Percentiles rank a stretch among this genome's conserved stretches.
phyloP scores from a whole-genome alignment of 2,797 vertebrate genomes.

The Decapterus maruadsi region DNA sequence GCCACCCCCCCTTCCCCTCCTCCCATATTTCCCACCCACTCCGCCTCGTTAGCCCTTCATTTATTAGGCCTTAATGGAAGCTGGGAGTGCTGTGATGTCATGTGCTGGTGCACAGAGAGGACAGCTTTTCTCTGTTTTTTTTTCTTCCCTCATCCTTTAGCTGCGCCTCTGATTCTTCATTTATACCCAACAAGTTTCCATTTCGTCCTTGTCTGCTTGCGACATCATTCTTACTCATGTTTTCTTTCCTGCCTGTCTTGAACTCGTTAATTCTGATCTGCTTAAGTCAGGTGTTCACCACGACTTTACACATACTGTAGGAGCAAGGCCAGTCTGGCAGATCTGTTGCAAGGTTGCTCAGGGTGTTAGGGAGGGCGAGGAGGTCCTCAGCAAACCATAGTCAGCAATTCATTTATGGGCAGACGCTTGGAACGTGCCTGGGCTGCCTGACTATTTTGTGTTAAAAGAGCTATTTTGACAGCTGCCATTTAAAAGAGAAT shows the following conservation, averaged over 20 bases:
- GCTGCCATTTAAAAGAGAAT: constrained; percentile 83
- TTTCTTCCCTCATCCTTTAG: constrained; percentile 53
- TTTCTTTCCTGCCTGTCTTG: constrained; percentile 32
- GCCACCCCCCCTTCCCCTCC: constrained; percentile 46
- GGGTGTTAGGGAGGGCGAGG: constrained; percentile 50
- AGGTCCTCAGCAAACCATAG: constrained; percentile 48
- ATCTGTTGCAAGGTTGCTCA: constrained; percentile 63
- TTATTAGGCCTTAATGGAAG: constrained; percentile 89
- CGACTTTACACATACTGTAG: constrained; percentile 18
- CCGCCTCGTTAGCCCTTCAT: constrained; percentile 86
- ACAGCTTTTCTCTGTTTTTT: constrained; percentile 65
- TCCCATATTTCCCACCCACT: constrained; percentile 78
- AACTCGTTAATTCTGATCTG: constrained; percentile 9
- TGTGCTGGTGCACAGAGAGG: constrained; percentile 76
- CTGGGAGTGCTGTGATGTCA: constrained; percentile 86
- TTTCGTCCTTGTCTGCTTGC: constrained; percentile 27
- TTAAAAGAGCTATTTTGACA: constrained; percentile 82
- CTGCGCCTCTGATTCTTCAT: constrained; percentile 31
- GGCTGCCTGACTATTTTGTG: constrained; percentile 54
- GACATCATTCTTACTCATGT: constrained; percentile 23
- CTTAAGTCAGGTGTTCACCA: constrained; percentile 32
- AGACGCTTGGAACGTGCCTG: constrained; percentile 58
- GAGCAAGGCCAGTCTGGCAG: constrained; percentile 39
- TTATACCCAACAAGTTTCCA: constrained; percentile 50
- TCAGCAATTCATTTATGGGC: constrained; percentile 67